Conservation (phyloP, 2,888 invertebrate species). For the Didymodactylos carnosus region DNA sequence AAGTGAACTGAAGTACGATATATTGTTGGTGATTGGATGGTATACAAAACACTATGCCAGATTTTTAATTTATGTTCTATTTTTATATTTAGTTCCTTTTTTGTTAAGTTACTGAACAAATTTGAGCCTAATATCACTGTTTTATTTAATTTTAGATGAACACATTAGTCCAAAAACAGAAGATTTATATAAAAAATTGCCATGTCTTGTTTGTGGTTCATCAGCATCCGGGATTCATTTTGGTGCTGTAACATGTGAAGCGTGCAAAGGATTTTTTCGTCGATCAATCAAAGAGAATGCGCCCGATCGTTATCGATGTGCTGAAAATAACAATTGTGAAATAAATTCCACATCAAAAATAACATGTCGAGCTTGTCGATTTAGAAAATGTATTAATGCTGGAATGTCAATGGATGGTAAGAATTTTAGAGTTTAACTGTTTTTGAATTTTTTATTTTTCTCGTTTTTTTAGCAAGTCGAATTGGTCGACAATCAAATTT, state of each 20-base stretch:
- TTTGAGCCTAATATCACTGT: too few species aligned
- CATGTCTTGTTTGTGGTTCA: not conserved
- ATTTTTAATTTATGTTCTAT: not conserved
- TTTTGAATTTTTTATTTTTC: not conserved
- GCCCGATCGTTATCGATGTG: not conserved
- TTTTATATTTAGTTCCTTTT: not conserved
- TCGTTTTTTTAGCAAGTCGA: not conserved
- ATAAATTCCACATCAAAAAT: not conserved
- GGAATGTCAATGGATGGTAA: not conserved
- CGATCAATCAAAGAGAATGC: not conserved
- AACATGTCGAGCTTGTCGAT: not conserved
- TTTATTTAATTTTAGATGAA: not conserved
- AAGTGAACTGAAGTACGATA: too few species aligned
- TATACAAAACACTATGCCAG: too few species aligned
- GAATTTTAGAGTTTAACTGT: too few species aligned
- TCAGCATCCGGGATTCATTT: not conserved
- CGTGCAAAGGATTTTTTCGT: not conserved
- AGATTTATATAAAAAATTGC: not conserved
- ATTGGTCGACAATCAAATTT: not conserved
- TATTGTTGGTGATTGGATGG: too few species aligned
- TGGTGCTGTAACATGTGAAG: not conserved
- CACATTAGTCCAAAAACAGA: not conserved
- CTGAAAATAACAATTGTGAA: not conserved
- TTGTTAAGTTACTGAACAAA: too few species aligned
- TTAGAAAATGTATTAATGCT: not conserved